Base-by-base conservation (phyloP, 2,888 invertebrate genomes). In the Stenichneumon culpator region DNA sequence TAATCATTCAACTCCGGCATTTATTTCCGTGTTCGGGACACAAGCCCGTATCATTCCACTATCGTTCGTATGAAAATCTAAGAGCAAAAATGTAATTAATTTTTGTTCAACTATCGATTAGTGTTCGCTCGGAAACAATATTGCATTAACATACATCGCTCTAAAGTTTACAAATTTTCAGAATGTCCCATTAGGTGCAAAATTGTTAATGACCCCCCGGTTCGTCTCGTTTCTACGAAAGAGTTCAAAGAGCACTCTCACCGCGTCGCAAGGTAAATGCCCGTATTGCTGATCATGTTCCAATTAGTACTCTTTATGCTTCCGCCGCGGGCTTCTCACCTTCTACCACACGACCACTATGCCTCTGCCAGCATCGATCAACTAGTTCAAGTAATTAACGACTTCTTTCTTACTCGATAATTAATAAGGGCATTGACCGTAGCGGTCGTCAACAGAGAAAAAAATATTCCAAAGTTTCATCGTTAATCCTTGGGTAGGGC, bases 401-500 rank as follows among this genome's bases (percentile, higher is more conserved):
- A n/a, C 22, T 63, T 6, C 39, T 52, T 54, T 19, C 19, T 54
- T 54, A 54, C 2, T 54, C 16, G 52, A n/a, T 54, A n/a, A 19
- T 19, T 54, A 54, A 54, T 54, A 54, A 19, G 52, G 52, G 52
- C 52, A 9, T 22, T 19, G n/a, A 54, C 52, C 52, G 7, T 9
- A 54, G 9, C 19, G 19, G 52, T 54, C 4, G 19, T 54, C 19
- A 14, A 50, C 19, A 60, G 44, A 47, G 16, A 72, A 60, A 79
- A 60, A 63, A 28, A 50, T 25, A 54, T 28, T 52, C 84, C 39
- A 63, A 50, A 14, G 73, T 77, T 54, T 54, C 28, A 25, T 75
- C 68, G 79, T 89, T 90, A 97, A 93, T 98, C 97, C 94, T 98
- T 98, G 11, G 98, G 98, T 88, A 98, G 94, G 44, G 97, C 97